Conservation (phyloP, 2,888 invertebrate species). For the Phytoseiulus persimilis region DNA sequence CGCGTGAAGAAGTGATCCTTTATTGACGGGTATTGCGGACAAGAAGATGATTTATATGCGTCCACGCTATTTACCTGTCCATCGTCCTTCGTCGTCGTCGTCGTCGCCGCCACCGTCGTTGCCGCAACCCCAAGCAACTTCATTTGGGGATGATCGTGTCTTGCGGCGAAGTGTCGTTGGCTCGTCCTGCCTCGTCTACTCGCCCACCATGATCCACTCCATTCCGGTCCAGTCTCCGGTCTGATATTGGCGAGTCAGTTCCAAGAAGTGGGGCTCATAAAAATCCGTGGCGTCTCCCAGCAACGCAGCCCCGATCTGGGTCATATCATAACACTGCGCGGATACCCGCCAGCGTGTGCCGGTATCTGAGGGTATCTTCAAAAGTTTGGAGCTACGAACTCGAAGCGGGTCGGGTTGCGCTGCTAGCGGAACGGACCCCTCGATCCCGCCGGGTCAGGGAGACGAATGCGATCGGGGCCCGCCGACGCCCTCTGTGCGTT, state of each 20-base stretch:
- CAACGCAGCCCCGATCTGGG: background rate
- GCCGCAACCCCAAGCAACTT: background rate
- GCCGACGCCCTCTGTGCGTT: background rate
- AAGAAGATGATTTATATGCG: background rate
- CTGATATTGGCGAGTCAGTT: background rate
- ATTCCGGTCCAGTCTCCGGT: background rate
- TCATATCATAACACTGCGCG: background rate
- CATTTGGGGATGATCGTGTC: background rate
- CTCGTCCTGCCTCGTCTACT: background rate
- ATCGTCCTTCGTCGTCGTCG: background rate
- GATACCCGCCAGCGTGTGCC: background rate
- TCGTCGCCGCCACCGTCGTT: background rate
- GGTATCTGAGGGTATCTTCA: background rate
- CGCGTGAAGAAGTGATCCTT: background rate
- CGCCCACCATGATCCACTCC: background rate
- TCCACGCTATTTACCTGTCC: constrained; percentile 5
- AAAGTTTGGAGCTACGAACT: no score
- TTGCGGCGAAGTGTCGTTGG: background rate
- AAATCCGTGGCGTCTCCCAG: background rate
- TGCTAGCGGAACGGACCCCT: no score
- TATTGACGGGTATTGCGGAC: background rate
- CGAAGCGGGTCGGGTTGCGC: no score
- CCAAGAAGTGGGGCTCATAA: background rate
- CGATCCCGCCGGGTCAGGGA: background rate
- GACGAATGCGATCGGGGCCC: background rate